Evolutionary conservation across 2,888 invertebrate species (phyloP).

Genomic region (Cosmorhoe ocellata): DNA sequence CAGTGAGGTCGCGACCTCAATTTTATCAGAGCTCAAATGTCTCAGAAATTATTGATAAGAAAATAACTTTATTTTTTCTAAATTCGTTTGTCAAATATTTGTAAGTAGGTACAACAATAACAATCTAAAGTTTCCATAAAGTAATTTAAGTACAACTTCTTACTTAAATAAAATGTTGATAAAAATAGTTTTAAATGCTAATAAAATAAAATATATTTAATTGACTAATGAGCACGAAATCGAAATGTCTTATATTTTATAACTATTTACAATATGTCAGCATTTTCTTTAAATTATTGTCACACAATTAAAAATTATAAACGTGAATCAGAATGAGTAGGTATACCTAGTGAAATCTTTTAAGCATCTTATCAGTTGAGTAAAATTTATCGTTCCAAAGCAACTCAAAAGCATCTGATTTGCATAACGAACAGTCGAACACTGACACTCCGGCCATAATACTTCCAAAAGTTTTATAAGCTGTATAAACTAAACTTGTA

Average conservation of each 20-base stretch:
- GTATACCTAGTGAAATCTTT: slow-evolving; percentile 17
- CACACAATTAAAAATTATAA: too few species aligned
- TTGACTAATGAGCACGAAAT: too few species aligned
- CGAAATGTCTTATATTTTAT: too few species aligned
- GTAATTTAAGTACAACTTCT: too few species aligned
- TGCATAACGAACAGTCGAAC: slow-evolving; percentile 24
- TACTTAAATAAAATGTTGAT: too few species aligned
- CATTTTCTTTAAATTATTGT: too few species aligned
- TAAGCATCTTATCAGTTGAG: slow-evolving; percentile 25
- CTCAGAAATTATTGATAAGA: slow-evolving; percentile 37
- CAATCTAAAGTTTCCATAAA: too few species aligned
- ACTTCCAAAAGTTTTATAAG: slow-evolving; percentile 36
- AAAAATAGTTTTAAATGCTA: too few species aligned
- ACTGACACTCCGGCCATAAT: slow-evolving; percentile 37
- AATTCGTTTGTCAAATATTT: slow-evolving; percentile 1
- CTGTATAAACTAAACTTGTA: slow-evolving; percentile 27
- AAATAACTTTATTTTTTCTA: slow-evolving; percentile 28
- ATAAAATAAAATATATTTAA: too few species aligned
- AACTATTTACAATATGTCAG: too few species aligned
- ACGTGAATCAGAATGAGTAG: too few species aligned
- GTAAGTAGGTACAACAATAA: slow-evolving; percentile 14
- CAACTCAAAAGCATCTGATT: slow-evolving; percentile 27
- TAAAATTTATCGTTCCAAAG: slow-evolving; percentile 28
- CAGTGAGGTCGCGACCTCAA: slow-evolving; percentile 48
- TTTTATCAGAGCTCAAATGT: slow-evolving; percentile 37